phyloP scores from a whole-genome alignment of 2,888 invertebrate species.

The Dascillus cervinus region DNA sequence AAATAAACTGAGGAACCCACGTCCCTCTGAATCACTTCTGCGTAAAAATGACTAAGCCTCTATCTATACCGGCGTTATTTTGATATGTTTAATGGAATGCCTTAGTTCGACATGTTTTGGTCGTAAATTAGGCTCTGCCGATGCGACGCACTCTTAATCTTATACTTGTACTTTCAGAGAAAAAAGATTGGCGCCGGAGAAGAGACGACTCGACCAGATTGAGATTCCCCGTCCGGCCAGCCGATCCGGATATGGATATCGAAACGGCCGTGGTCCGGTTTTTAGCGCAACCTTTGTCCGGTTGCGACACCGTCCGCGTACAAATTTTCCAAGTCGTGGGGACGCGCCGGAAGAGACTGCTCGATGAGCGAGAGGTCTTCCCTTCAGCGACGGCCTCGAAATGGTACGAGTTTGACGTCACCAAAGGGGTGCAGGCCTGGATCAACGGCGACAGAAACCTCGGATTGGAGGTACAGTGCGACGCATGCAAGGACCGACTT shows the following conservation, averaged over 20 bases:
- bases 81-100: conserved; percentile 43
- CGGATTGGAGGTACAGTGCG: conserved; percentile 49
- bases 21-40: conserved; percentile 19
- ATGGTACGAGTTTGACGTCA: conserved; percentile 56
- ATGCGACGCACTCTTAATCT: neutral
- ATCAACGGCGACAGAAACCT: conserved; percentile 41
- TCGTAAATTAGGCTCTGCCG: conserved; percentile 1
- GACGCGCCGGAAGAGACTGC: conserved; percentile 34
- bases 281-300: conserved; percentile 31
- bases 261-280: conserved; percentile 45
- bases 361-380: conserved; percentile 37
- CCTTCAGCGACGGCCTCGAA: conserved; percentile 39
- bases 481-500: conserved; percentile 40
- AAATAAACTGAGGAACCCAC: conserved; percentile 23
- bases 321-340: conserved; percentile 39
- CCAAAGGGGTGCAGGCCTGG: conserved; percentile 46
- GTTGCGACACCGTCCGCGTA: conserved; percentile 25
- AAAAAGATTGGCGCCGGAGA: conserved; percentile 25
- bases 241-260: conserved; percentile 25
- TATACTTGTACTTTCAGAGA: conserved; percentile 27
- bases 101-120: conserved; percentile 11
- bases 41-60: conserved; percentile 19
- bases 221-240: conserved; percentile 25
- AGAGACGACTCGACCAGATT: conserved; percentile 25
- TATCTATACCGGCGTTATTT: conserved; percentile 35